Conservation (phyloP, 2,888 invertebrate genomes). For the Eumerus sabulonum region DNA sequence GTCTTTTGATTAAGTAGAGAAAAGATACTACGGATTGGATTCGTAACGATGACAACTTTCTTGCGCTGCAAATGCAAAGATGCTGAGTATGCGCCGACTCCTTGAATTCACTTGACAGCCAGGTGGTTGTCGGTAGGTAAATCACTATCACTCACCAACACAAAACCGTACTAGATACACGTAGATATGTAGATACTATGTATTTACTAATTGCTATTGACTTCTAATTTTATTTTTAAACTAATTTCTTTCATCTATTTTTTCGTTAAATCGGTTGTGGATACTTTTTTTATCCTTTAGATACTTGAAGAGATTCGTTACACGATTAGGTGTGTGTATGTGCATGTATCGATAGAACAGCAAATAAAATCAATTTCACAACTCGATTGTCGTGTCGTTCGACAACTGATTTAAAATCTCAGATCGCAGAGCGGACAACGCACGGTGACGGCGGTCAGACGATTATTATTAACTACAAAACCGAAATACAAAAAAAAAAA, state of each 20-base stretch:
- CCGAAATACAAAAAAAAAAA: no score
- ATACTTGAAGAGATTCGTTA: no score
- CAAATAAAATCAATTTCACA: slow-evolving; percentile 14
- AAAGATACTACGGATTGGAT: slow-evolving; percentile 9
- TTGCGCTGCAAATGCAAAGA: slow-evolving; percentile 16
- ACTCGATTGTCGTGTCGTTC: slow-evolving; percentile 55
- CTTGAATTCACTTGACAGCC: slow-evolving; percentile 25
- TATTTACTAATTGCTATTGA: slow-evolving; percentile 15
- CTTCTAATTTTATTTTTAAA: slow-evolving; percentile 6
- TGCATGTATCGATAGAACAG: no score
- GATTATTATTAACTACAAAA: slow-evolving; percentile 27
- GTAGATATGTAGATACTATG: slow-evolving; percentile 13
- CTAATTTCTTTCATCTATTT: slow-evolving; percentile 2
- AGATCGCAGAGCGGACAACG: slow-evolving; percentile 33
- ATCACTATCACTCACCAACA: slow-evolving; percentile 19
- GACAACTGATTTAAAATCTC: slow-evolving; percentile 52
- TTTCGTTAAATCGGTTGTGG: slow-evolving; percentile 50
- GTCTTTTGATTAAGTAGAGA: slow-evolving; percentile 32
- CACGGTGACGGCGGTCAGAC: slow-evolving; percentile 40
- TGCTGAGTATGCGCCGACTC: slow-evolving; percentile 35
- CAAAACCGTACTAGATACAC: no score
- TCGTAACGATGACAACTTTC: slow-evolving; percentile 57
- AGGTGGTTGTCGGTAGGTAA: not conserved
- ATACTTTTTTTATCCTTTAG: slow-evolving; percentile 17
- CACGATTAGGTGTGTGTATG: no score